Evolutionary conservation across 2,797 vertebrate genomes (phyloP).

Genomic region (Triplophysa yarkandensis): DNA sequence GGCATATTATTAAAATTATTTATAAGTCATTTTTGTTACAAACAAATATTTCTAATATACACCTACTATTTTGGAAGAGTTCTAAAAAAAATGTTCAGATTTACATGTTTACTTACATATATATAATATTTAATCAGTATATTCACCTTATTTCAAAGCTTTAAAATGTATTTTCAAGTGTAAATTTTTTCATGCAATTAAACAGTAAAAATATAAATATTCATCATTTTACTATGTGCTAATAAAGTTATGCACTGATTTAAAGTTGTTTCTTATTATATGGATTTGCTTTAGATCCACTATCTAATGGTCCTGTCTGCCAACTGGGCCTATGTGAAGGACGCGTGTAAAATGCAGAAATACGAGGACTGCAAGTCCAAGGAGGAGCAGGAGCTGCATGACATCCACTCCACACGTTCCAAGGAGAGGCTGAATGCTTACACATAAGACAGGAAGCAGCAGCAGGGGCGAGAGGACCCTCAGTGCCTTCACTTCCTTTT

Average conservation of each 20-base stretch:
- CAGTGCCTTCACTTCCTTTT: slow-evolving; percentile 52
- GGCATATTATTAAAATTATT: too few species aligned
- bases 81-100: too few species aligned
- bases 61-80: too few species aligned
- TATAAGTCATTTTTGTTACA: too few species aligned
- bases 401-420: slow-evolving; percentile 98
- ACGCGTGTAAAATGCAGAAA: slow-evolving; percentile 98
- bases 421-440: slow-evolving; percentile 99
- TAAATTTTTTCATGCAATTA: too few species aligned
- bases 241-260: neutral
- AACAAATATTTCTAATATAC: too few species aligned
- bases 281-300: slow-evolving; percentile 81
- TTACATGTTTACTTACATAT: too few species aligned
- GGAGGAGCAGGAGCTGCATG: slow-evolving; percentile 98
- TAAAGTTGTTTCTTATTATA: neutral
- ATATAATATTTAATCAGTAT: too few species aligned
- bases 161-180: too few species aligned
- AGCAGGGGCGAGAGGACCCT: slow-evolving; percentile 48
- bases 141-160: too few species aligned
- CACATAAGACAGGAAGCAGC: slow-evolving; percentile 82
- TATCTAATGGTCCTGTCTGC: slow-evolving; percentile 98
- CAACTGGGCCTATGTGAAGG: slow-evolving; percentile 99
- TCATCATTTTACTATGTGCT: neutral
- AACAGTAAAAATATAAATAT: neutral
- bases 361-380: slow-evolving; percentile 99